Base-by-base conservation (phyloP, 2,797 vertebrate genomes). In the Cetoscarus ocellatus region DNA sequence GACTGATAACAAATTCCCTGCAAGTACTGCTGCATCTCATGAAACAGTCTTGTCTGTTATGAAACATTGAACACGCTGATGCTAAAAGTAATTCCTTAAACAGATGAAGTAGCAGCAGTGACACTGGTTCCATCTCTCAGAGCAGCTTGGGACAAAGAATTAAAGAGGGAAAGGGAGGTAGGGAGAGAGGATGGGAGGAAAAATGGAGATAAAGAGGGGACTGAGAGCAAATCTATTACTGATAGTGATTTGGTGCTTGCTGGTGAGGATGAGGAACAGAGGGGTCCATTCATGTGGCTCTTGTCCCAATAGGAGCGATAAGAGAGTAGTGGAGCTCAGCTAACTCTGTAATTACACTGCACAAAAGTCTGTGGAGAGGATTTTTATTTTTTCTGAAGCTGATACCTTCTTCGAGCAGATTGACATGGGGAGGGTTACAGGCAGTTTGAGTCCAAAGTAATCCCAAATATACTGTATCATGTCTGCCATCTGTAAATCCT, bases 271-370 rank as follows among this genome's bases (percentile, higher is more conserved):
- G 68, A 75, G 68, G 70, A 87, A 81, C 76, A 87, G 85, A 87
- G 71, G 78, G 81, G 72, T 84, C 78, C 79, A 84, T 88, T 87
- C 86, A 90, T 85, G 87, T 84, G 74, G 54, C 85, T 86, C 82
- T 76, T 88, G 84, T 92, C 85, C 87, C 88, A 85, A 47, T 71
- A 87, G 85, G 75, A 74, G 70, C 89, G 86, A 92, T 92, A 92
- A 92, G 79, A 85, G 77, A 71, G 65, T 56, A 71, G 64, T 77
- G 80, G 80, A 83, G 81, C 79, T 86, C 74, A 69, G 79, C 85
- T 83, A 88, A 89, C 82, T 84, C 83, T 70, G 80, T 91, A 92
- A 94, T 93, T 90, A 91, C 85, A 73, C 77, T 79, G 68, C 76
- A 79, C 79, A 75, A 65, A 80, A 70, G 69, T 71, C 75, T 80